Conservation (phyloP, 2,113 vertebrate species). For the Muscicapa adusta region DNA sequence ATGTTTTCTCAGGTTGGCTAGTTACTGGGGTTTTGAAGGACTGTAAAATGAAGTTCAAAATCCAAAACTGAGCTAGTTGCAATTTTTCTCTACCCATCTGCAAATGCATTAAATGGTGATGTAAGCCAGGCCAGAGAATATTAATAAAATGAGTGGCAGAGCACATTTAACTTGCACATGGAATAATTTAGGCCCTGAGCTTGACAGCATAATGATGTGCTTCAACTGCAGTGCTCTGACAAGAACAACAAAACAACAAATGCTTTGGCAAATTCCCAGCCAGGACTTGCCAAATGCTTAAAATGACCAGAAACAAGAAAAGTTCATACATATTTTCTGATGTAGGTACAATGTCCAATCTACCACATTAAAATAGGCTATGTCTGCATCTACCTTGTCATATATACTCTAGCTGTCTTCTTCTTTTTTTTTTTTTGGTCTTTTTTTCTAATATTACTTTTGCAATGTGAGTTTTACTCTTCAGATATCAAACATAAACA, state of each 20-base stretch:
- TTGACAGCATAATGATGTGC: background rate
- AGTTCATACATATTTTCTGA: background rate
- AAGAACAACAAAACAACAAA: background rate
- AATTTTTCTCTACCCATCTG: background rate
- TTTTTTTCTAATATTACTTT: background rate
- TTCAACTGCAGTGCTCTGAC: background rate
- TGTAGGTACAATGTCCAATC: background rate
- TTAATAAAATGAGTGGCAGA: background rate
- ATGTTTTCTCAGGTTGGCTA: background rate
- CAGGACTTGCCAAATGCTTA: background rate
- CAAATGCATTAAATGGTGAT: background rate
- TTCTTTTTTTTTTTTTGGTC: background rate
- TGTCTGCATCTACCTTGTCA: background rate
- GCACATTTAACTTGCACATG: background rate
- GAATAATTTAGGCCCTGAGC: background rate
- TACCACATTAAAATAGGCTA: background rate
- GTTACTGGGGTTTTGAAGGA: background rate
- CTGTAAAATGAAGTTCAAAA: background rate
- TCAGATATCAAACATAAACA: background rate
- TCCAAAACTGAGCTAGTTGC: background rate
- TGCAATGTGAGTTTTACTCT: background rate
- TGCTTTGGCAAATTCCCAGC: background rate
- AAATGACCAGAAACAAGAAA: background rate
- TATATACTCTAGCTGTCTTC: background rate
- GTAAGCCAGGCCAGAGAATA: background rate